Conservation (phyloP, 2,113 vertebrate genomes). For the Microtus montanus region DNA sequence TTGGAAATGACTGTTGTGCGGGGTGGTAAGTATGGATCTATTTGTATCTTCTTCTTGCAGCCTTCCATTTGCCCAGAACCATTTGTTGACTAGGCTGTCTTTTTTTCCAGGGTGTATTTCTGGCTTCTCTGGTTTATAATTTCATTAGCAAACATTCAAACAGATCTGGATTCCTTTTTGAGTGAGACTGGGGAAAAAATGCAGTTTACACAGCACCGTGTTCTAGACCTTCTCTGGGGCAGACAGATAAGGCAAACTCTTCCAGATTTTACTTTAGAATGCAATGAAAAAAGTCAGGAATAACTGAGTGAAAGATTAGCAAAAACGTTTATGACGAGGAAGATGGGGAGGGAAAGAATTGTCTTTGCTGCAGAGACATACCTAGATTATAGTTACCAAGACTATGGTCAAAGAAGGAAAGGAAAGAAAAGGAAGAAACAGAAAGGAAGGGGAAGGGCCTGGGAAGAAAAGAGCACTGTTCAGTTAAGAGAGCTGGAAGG, state of each 20-base stretch:
- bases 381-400: neutral
- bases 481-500: neutral
- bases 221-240: neutral
- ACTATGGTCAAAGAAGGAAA: neutral
- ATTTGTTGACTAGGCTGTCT: neutral
- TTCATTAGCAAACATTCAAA: conserved; percentile 37
- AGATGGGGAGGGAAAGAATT: neutral
- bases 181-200: neutral
- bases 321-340: neutral
- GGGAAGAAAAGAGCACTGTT: neutral
- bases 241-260: neutral
- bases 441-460: neutral
- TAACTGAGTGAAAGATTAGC: neutral
- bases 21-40: too few species aligned
- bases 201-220: neutral
- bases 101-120: neutral
- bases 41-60: neutral
- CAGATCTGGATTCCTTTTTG: neutral
- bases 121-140: neutral
- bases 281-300: neutral
- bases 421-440: neutral
- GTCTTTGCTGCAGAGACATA: neutral
- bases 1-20: neutral
- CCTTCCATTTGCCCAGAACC: neutral
- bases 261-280: neutral